Conservation (phyloP, 2,888 invertebrate species). For the Caenorhabditis sp. region DNA sequence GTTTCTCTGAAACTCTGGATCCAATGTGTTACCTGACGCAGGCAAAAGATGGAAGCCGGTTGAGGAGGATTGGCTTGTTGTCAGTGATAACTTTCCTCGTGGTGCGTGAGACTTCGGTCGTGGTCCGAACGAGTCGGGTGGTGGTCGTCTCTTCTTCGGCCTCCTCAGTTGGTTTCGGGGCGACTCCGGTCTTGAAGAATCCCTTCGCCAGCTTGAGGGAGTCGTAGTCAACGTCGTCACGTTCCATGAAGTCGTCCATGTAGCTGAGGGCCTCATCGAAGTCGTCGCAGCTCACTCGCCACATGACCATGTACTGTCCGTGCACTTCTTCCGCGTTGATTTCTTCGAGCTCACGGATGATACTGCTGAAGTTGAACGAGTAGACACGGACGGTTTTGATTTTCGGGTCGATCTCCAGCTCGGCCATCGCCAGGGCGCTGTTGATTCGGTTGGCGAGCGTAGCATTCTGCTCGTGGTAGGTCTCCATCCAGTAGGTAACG, state of each 20-base stretch:
- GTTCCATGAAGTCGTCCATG: conserved; percentile 47
- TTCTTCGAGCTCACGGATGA: conserved; percentile 47
- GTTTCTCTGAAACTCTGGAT: too few species aligned
- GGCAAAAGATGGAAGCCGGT: conserved; percentile 39
- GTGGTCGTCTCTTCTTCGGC: conserved; percentile 12
- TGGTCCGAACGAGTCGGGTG: conserved; percentile 28
- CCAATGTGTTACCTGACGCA: too few species aligned
- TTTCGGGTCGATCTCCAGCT: conserved; percentile 21
- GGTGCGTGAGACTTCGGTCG: conserved; percentile 47
- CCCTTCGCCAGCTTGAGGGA: conserved; percentile 45
- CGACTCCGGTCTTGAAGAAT: conserved; percentile 41
- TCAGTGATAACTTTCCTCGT: conserved; percentile 18
- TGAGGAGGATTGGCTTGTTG: conserved; percentile 55
- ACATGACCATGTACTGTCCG: conserved; percentile 55
- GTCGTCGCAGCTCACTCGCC: conserved; percentile 54
- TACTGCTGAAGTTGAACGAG: conserved; percentile 49
- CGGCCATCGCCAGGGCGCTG: conserved; percentile 43
- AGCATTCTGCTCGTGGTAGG: conserved; percentile 45
- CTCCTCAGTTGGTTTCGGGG: conserved; percentile 18
- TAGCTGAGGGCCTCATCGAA: conserved; percentile 39
- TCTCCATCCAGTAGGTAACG: conserved; percentile 66
- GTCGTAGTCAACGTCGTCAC: conserved; percentile 54
- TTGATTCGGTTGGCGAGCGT: conserved; percentile 47
- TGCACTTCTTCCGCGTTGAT: conserved; percentile 37
- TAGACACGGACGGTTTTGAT: conserved; percentile 47